A percentile compares a stretch with the other conserved stretches of the same genome.
Conservation (phyloP, 1,140 invertebrate genomes). For the Heterodera schachtii region DNA sequence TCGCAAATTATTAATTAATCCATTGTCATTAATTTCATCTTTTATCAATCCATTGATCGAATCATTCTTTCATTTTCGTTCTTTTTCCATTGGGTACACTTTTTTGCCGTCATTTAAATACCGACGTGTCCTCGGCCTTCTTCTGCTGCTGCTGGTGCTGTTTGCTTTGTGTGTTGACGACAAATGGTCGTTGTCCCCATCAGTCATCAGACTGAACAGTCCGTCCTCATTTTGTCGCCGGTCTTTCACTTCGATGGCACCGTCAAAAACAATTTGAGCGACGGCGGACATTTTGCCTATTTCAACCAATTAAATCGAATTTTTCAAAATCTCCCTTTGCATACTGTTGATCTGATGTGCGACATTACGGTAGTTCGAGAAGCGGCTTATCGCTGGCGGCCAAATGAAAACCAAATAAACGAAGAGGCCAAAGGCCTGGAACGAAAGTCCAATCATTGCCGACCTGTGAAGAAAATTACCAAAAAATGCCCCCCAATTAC, state of each 20-base stretch:
- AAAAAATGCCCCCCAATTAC: no score
- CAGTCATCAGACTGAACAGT: not conserved
- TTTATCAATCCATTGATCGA: no score
- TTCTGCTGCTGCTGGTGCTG: not conserved
- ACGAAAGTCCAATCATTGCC: slow-evolving; percentile 21
- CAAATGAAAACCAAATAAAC: slow-evolving; percentile 37
- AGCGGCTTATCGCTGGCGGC: slow-evolving; percentile 21
- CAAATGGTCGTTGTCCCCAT: no score
- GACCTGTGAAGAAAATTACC: not conserved
- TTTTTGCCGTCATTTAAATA: not conserved
- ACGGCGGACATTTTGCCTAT: slow-evolving; percentile 4
- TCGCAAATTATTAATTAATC: no score
- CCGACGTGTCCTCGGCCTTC: not conserved
- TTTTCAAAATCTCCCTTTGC: not conserved
- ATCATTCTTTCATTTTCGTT: not conserved
- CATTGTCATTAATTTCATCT: no score
- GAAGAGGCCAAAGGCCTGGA: slow-evolving; percentile 27
- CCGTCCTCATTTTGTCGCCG: not conserved
- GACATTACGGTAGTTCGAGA: slow-evolving; percentile 8
- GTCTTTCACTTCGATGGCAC: slow-evolving; percentile 15
- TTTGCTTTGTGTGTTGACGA: not conserved
- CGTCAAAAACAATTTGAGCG: slow-evolving; percentile 15
- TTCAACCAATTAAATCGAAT: not conserved
- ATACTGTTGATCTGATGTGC: slow-evolving; percentile 28
- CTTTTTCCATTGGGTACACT: not conserved